These are phyloP conservation scores for Acleris emargana DNA, from an alignment of 2,888 invertebrate species.

Conservation along the genomic window DNA sequence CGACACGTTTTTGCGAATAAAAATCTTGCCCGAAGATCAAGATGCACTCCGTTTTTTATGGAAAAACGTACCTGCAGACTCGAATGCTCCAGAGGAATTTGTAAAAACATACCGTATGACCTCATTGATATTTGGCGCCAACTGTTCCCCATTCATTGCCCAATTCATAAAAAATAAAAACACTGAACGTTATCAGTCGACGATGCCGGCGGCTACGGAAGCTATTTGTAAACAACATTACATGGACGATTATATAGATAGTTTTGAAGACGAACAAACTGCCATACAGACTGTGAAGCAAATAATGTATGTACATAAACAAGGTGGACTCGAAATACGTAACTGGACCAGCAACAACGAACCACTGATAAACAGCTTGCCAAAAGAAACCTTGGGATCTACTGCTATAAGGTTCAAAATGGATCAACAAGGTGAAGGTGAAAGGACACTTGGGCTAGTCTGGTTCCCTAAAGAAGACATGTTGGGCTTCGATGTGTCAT, in stretches of 20 bases:
- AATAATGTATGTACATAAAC: not conserved
- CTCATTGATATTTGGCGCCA: constrained; percentile 35
- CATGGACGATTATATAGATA: constrained; percentile 12
- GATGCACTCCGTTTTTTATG: constrained; percentile 23
- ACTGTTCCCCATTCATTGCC: constrained; percentile 38
- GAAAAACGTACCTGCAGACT: constrained; percentile 19
- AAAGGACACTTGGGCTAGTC: constrained; percentile 35
- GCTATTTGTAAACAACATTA: constrained; percentile 6
- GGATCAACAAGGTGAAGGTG: constrained; percentile 24
- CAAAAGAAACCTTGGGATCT: not conserved
- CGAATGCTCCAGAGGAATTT: not conserved
- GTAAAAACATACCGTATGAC: constrained; percentile 26
- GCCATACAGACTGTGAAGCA: not conserved
- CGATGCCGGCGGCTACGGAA: constrained; percentile 16
- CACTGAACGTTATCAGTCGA: constrained; percentile 23
- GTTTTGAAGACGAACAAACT: constrained; percentile 9
- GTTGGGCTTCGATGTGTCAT: constrained; percentile 29
- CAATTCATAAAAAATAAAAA: constrained; percentile 40
- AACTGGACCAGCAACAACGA: not conserved
- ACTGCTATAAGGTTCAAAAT: constrained; percentile 32
- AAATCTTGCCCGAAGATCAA: constrained; percentile 36
- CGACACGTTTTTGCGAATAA: constrained; percentile 39
- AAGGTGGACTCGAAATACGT: not conserved
- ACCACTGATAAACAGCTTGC: not conserved
- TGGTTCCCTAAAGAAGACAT: constrained; percentile 32